A percentile compares a stretch with the other conserved stretches of the same genome.
phyloP scores from a whole-genome alignment of 2,797 vertebrate genomes.

The Glyptemys insculpta region DNA sequence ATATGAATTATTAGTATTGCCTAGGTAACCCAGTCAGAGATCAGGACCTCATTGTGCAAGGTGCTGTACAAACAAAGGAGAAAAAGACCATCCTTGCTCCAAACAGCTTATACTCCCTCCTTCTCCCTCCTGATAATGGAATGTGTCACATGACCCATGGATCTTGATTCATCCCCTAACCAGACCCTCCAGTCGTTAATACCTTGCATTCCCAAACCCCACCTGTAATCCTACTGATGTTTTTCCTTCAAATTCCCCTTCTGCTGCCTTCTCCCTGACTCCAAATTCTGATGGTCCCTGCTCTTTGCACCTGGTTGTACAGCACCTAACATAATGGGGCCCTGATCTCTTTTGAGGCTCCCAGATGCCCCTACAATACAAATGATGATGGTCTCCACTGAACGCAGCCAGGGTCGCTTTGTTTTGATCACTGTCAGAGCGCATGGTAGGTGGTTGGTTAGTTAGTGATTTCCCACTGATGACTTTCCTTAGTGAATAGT shows the following conservation, averaged over 20 bases:
- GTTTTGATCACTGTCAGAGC: background rate
- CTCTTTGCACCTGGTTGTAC: accelerated
- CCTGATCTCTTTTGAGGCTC: background rate
- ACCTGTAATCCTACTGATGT: background rate
- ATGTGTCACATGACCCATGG: background rate
- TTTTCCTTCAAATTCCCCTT: background rate
- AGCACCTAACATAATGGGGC: background rate
- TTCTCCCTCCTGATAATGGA: accelerated
- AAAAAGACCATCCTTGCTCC: background rate
- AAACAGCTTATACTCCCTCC: background rate
- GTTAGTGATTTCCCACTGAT: background rate
- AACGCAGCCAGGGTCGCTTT: background rate
- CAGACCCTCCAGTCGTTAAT: background rate
- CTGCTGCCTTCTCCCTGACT: background rate
- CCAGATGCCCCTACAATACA: background rate
- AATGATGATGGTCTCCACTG: background rate
- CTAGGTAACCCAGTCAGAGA: background rate
- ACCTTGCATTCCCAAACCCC: background rate
- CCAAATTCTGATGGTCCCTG: background rate
- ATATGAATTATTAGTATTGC: background rate
- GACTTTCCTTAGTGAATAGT: background rate
- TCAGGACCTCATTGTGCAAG: background rate
- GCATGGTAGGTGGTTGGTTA: background rate
- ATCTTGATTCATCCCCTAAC: background rate
- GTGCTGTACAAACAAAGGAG: background rate